Evolutionary conservation across 2,888 invertebrate genomes (phyloP).

Genomic region (Dugesia japonica): DNA sequence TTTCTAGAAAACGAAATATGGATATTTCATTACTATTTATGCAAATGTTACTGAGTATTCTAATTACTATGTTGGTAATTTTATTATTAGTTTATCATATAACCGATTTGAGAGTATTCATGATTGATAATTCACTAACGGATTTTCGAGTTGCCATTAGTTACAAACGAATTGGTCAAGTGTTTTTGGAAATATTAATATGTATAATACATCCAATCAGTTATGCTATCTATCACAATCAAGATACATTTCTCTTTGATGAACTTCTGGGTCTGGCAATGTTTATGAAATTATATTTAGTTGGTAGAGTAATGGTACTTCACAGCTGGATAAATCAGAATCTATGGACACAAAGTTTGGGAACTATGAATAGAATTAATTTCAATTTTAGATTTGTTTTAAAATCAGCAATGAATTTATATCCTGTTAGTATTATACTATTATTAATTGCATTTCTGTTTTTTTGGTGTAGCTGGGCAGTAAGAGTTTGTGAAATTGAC

Average conservation of each 20-base stretch:
- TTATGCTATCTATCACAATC: neutral
- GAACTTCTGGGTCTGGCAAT: neutral
- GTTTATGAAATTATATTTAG: neutral
- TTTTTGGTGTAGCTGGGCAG: neutral
- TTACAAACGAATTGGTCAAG: neutral
- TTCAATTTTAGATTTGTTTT: neutral
- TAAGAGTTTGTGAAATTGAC: neutral
- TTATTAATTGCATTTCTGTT: neutral
- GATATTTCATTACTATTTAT: neutral
- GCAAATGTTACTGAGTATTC: neutral
- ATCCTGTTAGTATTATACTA: neutral
- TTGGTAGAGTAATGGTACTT: neutral
- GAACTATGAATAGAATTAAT: neutral
- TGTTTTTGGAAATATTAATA: neutral
- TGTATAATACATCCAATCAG: neutral
- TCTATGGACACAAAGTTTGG: neutral
- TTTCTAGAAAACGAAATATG: neutral
- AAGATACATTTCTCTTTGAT: neutral
- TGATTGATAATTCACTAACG: neutral
- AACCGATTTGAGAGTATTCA: neutral
- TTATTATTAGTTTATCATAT: neutral
- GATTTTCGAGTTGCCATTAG: neutral
- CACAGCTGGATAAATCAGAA: constrained; percentile 2
- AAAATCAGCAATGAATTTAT: constrained; percentile 3
- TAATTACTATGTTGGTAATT: neutral